These are phyloP conservation scores for Hypotaenidia okinawae DNA, from an alignment of 2,797 vertebrate genomes.

Conservation along the genomic window DNA sequence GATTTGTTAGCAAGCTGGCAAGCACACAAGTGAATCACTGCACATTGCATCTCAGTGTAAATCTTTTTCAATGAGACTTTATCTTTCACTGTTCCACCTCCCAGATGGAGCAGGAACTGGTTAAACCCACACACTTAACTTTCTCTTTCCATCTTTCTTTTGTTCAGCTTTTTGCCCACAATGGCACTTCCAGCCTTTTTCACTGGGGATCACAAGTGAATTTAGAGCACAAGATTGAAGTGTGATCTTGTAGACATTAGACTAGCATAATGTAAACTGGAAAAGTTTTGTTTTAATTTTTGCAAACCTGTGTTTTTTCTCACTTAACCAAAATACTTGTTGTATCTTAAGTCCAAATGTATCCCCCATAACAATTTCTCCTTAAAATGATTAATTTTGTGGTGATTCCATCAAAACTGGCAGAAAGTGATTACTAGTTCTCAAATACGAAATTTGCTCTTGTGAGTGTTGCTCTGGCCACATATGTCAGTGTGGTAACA, in stretches of 20 bases:
- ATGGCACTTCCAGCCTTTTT: background rate
- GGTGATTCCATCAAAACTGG: background rate
- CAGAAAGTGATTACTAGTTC: background rate
- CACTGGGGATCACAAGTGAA: background rate
- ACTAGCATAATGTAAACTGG: background rate
- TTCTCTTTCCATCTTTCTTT: background rate
- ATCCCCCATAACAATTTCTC: background rate
- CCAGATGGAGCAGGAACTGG: background rate
- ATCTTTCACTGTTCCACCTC: background rate
- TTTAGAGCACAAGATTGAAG: background rate
- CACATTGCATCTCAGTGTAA: background rate
- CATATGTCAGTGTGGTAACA: background rate
- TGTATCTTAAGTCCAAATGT: background rate
- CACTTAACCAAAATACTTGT: background rate
- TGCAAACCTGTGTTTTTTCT: background rate
- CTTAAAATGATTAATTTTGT: background rate
- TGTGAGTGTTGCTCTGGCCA: background rate
- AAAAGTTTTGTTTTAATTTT: background rate
- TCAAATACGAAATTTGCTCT: background rate
- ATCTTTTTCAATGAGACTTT: background rate
- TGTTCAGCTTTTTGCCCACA: background rate
- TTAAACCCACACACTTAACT: background rate
- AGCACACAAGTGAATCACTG: background rate
- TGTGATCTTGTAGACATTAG: background rate
- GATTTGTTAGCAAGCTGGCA: background rate